Percentiles rank a stretch among this genome's conserved stretches.
phyloP scores from a whole-genome alignment of 2,113 vertebrate genomes.

The Ochotona princeps region DNA sequence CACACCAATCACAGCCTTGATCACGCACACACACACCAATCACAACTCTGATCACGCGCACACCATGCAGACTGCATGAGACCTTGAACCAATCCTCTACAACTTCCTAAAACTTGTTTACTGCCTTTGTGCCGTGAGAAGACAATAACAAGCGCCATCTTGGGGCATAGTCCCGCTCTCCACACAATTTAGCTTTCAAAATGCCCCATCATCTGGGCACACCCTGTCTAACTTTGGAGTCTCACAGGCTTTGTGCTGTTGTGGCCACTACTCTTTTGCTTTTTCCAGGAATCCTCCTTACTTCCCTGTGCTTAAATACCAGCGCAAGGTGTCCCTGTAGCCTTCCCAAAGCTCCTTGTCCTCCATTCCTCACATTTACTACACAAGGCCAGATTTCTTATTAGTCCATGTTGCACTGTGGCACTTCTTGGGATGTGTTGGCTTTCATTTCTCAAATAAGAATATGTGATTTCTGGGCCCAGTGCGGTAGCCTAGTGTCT shows the following conservation, averaged over 20 bases:
- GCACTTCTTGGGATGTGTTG: background rate
- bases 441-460: background rate
- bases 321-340: background rate
- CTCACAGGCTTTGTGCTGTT: background rate
- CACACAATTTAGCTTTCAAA: conserved; percentile 25
- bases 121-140: no score
- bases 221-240: background rate
- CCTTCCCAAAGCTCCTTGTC: background rate
- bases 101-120: no score
- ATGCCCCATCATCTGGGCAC: background rate
- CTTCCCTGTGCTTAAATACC: background rate
- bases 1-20: no score
- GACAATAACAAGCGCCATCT: no score
- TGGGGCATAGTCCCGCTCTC: background rate
- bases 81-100: no score
- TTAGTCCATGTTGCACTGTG: background rate
- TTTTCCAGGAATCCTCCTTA: background rate
- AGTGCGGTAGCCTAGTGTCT: no score
- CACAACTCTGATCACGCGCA: no score
- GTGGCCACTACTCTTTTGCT: background rate
- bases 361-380: background rate
- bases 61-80: no score
- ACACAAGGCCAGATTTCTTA: background rate
- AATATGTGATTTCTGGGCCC: background rate
- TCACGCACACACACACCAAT: no score